phyloP scores from a whole-genome alignment of 2,888 invertebrate species.

The Iphiclides podalirius region DNA sequence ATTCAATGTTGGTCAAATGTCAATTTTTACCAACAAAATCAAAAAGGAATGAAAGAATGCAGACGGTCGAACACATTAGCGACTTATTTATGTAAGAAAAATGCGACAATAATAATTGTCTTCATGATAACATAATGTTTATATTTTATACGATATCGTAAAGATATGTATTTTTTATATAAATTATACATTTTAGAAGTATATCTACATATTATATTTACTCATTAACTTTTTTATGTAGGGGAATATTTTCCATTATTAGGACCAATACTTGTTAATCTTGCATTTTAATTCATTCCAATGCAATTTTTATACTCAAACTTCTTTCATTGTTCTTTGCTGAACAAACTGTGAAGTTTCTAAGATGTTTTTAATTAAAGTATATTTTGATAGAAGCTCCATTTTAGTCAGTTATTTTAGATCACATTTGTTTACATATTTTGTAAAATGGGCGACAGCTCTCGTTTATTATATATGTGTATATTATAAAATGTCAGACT shows the following conservation, averaged over 20 bases:
- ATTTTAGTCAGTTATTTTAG: too few relatives aligned
- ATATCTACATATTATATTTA: slow-evolving; percentile 7
- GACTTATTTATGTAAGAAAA: neutral
- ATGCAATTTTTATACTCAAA: slow-evolving; percentile 19
- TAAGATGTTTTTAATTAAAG: neutral
- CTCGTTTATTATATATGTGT: too few relatives aligned
- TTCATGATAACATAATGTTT: neutral
- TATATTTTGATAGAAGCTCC: too few relatives aligned
- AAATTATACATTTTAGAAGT: slow-evolving; percentile 20
- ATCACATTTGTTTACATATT: too few relatives aligned
- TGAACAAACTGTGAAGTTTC: neutral
- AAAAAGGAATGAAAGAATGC: too few relatives aligned
- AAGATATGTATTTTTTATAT: slow-evolving; percentile 22
- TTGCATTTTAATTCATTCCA: slow-evolving; percentile 27
- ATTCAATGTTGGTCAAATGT: too few relatives aligned
- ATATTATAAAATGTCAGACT: too few relatives aligned
- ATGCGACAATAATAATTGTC: slow-evolving; percentile 15
- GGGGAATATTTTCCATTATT: slow-evolving; percentile 13
- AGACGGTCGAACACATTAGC: neutral
- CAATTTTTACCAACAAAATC: too few relatives aligned
- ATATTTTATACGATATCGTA: neutral
- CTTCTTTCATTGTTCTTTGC: neutral
- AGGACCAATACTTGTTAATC: slow-evolving; percentile 18
- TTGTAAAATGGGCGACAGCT: too few relatives aligned
- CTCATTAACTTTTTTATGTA: neutral